Base-by-base conservation (phyloP, 2,888 invertebrate species). In the Ptilodon capucinus region DNA sequence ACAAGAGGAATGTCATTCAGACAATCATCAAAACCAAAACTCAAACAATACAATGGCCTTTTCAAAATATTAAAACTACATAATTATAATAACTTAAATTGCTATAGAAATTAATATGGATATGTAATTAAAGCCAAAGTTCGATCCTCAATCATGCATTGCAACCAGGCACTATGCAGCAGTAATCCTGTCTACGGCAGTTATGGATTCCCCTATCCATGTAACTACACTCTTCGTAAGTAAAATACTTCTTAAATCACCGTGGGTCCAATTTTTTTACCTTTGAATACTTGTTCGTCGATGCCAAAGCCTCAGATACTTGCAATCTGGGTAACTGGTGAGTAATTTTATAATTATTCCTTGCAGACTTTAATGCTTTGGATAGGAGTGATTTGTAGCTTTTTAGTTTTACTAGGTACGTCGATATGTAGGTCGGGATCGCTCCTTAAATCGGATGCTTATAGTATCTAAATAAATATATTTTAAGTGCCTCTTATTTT, bases 111-210 rank as follows among this genome's bases (percentile, higher is more conserved):
- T 38, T 52, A 56, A 32, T 32, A 14, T 36, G 34, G 34, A 25
- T 16, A 54, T 54, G 55, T 55, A 8, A 60, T 57, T 44, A 21
- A 38, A 48, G 48, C 25, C 44, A 41, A 48, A 39, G 36, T 41
- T 50, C 49, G 28, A 19, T 40, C 40, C 43, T 38, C 60, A 64
- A 60, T 48, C 60, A 87, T 87, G 87, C 83, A 86, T 71, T 79
- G 42, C 44, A 67, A 67, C 52, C 58, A 58, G 40, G 19, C 48
- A 25, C 60, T 48, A 40, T 57, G 28, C 41, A 50, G n/a, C n/a
- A n/a, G n/a, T n/a, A n/a, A n/a, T n/a, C n/a, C n/a, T n/a, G n/a
- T n/a, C n/a, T n/a, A n/a, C n/a, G n/a, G n/a, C n/a, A n/a, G 48
- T 32, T 56, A 51, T 40, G 42, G 46, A 48, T 56, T 54, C 11